Conservation (phyloP, 2,113 vertebrate species). For the Pontoporia blainvillei region DNA sequence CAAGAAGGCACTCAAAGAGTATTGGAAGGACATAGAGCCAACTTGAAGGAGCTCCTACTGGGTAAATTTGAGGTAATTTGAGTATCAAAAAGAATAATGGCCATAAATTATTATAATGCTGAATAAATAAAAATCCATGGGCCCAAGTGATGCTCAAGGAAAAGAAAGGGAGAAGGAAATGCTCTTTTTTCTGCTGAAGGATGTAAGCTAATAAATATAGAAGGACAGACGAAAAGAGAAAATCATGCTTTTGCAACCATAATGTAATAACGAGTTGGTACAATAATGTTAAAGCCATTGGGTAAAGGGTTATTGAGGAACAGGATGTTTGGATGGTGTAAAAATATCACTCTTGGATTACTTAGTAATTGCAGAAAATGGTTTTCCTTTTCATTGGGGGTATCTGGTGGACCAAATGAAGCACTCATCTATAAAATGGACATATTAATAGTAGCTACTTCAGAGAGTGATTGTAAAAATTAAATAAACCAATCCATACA, state of each 20-base stretch:
- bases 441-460: background rate
- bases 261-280: background rate
- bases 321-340: background rate
- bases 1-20: slow-evolving; percentile 9
- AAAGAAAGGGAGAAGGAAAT: background rate
- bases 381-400: background rate
- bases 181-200: slow-evolving; percentile 39
- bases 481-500: background rate
- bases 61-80: slow-evolving; percentile 31
- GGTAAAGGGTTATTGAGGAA: background rate
- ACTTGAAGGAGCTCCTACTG: background rate
- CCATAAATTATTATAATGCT: slow-evolving; percentile 21
- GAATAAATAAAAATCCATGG: slow-evolving; percentile 27
- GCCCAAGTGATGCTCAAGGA: background rate
- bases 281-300: background rate
- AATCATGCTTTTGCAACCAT: background rate
- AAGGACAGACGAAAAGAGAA: background rate
- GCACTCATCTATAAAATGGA: background rate
- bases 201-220: background rate
- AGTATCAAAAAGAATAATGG: slow-evolving; percentile 41
- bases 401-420: background rate
- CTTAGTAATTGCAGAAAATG: background rate
- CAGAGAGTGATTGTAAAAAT: background rate
- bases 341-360: background rate
- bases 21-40: background rate